Evolutionary conservation across 2,888 invertebrate species (phyloP).

Genomic region (Drosophila niveifrons): DNA sequence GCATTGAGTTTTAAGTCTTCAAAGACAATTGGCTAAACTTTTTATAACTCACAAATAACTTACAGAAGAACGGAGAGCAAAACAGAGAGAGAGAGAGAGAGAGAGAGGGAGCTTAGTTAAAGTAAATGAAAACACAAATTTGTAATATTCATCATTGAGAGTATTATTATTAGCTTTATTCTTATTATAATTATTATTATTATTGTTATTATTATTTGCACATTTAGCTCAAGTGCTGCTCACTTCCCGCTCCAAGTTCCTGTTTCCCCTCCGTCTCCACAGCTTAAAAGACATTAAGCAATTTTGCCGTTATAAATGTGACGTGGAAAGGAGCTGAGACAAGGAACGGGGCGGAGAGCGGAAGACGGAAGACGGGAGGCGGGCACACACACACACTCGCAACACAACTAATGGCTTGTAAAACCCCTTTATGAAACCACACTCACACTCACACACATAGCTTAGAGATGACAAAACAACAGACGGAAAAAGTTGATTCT

Average conservation of each 20-base stretch:
- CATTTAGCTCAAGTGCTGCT: slow-evolving; percentile 65
- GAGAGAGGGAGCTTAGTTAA: slow-evolving; percentile 9
- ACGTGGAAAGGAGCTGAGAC: not conserved
- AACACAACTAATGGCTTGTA: slow-evolving; percentile 76
- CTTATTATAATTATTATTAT: slow-evolving; percentile 29
- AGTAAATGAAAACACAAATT: slow-evolving; percentile 17
- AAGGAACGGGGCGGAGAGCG: slow-evolving; percentile 27
- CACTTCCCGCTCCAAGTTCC: not conserved
- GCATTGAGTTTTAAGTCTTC: slow-evolving; percentile 82
- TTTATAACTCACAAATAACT: not conserved
- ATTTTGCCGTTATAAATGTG: slow-evolving; percentile 67
- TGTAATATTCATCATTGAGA: slow-evolving; percentile 5
- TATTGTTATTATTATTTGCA: slow-evolving; percentile 82
- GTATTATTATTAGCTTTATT: slow-evolving; percentile 18
- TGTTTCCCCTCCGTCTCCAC: not conserved
- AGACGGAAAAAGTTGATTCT: not conserved
- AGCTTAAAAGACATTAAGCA: slow-evolving; percentile 70
- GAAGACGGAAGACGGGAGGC: no score
- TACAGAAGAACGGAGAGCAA: not conserved
- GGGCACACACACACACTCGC: slow-evolving; percentile 4
- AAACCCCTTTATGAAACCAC: slow-evolving; percentile 61
- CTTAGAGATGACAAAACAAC: slow-evolving; percentile 14
- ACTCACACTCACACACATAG: slow-evolving; percentile 21
- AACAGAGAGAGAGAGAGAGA: not conserved
- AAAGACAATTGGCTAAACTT: slow-evolving; percentile 42